Evolutionary conservation across 2,888 invertebrate species (phyloP), one percentile per base, ranked within the genome.

Genomic region (Eucriotettix oculatus): DNA sequence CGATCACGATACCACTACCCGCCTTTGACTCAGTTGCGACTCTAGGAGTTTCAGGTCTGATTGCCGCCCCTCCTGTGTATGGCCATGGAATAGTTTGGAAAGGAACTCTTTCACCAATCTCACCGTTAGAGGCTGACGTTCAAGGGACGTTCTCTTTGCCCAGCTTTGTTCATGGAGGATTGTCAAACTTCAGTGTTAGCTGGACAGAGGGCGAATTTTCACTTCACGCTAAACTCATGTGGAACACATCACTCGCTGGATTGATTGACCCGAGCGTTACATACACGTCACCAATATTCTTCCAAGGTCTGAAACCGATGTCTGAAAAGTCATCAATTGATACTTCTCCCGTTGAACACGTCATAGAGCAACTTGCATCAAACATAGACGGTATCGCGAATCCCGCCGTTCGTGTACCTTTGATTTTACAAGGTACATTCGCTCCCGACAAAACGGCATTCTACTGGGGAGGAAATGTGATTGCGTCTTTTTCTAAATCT

Each of bases 1-100:
- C 65, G 5, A 58, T 58, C n/a, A 61, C 48, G 12, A 63, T 66
- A 52, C 56, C 61, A 16, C 52, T 64, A 16, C 66, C 66, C 11
- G 65, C 64, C 52, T 65, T 42, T 61, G 61, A 64, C 60, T 42
- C 60, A 61, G 12, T 54, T 42, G 41, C 40, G 16, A 54, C 42
- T 29, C 16, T 42, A 29, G 17, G 54, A 7, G 10, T n/a, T 48
- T 12, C 48, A 12, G 48, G n/a, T n/a, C n/a, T 48, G 48, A 9
- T 48, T 12, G 48, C 48, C n/a, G 48, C 48, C 9, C 48, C 53
- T 5, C 53, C 53, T 3, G 17, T 53, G 11, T 53, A 53, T 16
- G 16, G 53, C 9, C n/a, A 53, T 11, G 53, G 53, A 5, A 10
- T 53, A 2, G 11, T 53, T 11, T 53, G 53, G 53, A 11, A 53